Percentiles rank a stretch among this genome's conserved stretches.
These are phyloP conservation scores for Latrodectus hesperus DNA, from an alignment of 2,888 invertebrate genomes.

Conservation along the genomic window DNA sequence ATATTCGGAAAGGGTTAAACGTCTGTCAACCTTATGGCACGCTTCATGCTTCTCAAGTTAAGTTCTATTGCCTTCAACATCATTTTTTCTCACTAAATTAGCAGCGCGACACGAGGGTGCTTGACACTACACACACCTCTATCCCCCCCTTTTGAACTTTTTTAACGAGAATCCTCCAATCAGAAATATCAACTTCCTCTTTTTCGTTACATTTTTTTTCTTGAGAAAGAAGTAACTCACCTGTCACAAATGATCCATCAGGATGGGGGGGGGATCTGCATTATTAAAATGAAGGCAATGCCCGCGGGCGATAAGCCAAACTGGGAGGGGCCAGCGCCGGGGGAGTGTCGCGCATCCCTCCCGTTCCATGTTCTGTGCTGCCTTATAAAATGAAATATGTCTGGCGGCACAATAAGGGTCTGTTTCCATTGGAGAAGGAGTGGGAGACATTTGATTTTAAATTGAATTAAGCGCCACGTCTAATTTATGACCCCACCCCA, in stretches of 20 bases:
- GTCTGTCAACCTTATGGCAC: constrained; percentile 15
- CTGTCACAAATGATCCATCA: constrained; percentile 45
- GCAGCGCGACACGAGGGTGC: constrained; percentile 17
- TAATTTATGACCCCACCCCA: constrained; percentile 7
- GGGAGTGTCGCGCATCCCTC: constrained; percentile 26
- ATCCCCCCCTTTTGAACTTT: not conserved
- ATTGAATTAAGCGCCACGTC: constrained; percentile 34
- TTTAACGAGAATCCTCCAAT: constrained; percentile 16
- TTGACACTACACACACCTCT: not conserved
- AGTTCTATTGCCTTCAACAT: constrained; percentile 15
- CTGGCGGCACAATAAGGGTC: not conserved
- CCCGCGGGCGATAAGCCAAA: constrained; percentile 42
- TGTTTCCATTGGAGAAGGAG: constrained; percentile 29
- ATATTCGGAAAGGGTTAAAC: not conserved
- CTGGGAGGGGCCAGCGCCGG: constrained; percentile 23
- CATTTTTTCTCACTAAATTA: constrained; percentile 39
- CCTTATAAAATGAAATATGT: constrained; percentile 18
- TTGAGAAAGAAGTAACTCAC: not conserved
- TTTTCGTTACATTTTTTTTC: not conserved
- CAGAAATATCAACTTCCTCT: constrained; percentile 14
- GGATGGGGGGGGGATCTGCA: not conserved
- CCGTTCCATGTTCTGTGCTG: not conserved
- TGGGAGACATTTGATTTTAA: constrained; percentile 21
- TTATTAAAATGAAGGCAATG: constrained; percentile 61
- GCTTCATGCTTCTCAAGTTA: constrained; percentile 22